phyloP scores from a whole-genome alignment of 2,888 invertebrate species.

The Ophion ventricosus region DNA sequence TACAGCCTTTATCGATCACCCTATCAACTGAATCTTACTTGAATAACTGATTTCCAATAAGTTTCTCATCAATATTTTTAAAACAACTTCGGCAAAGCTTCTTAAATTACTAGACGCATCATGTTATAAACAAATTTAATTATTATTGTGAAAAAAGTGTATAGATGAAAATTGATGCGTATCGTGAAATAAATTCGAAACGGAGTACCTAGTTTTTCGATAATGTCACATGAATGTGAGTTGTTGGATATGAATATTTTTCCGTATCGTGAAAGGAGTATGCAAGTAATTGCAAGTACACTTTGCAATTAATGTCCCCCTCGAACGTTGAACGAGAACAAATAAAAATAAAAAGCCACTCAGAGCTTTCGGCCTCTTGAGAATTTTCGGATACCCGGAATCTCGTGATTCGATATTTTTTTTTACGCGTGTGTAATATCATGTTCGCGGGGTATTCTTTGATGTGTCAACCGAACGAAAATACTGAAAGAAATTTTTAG shows the following conservation, averaged over 20 bases:
- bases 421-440: constrained; percentile 32
- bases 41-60: neutral
- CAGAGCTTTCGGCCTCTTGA: constrained; percentile 12
- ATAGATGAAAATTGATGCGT: too few species aligned
- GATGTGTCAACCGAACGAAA: constrained; percentile 27
- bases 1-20: too few species aligned
- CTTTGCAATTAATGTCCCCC: neutral
- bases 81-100: neutral
- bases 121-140: too few species aligned
- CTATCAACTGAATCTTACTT: neutral
- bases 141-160: too few species aligned
- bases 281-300: too few species aligned
- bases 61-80: neutral
- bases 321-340: constrained; percentile 4
- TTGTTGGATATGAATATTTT: too few species aligned
- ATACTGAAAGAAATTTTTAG: constrained; percentile 16
- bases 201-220: too few species aligned
- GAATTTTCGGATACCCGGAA: constrained; percentile 36
- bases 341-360: constrained; percentile 47
- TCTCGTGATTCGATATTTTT: neutral
- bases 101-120: too few species aligned
- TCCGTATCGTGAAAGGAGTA: too few species aligned
- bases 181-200: too few species aligned
- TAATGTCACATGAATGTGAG: too few species aligned
- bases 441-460: neutral